Evolutionary conservation across 2,113 vertebrate species (phyloP).

Genomic region (Hemiscyllium ocellatum): DNA sequence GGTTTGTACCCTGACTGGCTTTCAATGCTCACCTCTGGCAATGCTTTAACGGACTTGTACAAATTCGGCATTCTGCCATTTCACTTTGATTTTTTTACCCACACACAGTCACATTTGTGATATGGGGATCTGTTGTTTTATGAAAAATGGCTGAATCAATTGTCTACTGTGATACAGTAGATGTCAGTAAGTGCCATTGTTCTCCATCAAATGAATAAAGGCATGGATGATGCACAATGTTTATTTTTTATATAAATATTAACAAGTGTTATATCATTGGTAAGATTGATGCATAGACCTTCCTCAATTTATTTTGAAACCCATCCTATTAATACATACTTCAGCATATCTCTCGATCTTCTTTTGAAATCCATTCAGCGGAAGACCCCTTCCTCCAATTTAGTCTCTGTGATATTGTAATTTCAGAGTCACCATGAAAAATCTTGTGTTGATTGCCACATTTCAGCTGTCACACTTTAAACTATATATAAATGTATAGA

Average conservation of each 20-base stretch:
- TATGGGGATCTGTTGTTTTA: background rate
- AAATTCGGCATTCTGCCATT: no score
- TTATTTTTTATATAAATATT: background rate
- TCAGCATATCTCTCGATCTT: background rate
- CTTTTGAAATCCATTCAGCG: background rate
- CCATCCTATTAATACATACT: background rate
- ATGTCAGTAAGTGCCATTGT: background rate
- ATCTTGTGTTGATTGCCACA: background rate
- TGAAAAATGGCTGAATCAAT: background rate
- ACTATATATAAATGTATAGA: background rate
- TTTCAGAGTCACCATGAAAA: background rate
- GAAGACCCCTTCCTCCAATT: background rate
- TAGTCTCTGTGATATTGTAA: background rate
- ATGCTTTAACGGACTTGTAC: no score
- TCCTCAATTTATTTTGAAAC: background rate
- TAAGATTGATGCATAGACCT: background rate
- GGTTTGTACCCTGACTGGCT: no score
- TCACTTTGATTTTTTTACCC: no score
- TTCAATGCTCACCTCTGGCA: no score
- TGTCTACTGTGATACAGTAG: background rate
- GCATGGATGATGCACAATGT: background rate
- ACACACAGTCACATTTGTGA: background rate
- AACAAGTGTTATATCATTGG: background rate
- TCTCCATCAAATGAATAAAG: background rate
- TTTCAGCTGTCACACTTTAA: background rate